These are phyloP conservation scores for Laodelphax striatellus DNA, from an alignment of 1,140 invertebrate genomes.

Conservation along the genomic window DNA sequence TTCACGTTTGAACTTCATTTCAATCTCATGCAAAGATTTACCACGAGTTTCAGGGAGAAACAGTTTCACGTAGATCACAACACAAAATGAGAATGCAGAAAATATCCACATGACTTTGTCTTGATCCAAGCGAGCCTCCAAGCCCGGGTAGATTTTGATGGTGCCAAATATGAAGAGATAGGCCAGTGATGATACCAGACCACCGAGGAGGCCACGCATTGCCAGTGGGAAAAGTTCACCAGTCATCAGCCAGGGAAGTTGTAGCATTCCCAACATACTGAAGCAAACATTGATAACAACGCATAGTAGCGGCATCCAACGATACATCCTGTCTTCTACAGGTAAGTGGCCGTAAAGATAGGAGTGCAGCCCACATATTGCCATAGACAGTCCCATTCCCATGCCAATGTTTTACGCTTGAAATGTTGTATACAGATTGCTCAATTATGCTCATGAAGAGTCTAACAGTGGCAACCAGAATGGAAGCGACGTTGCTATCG, in stretches of 20 bases:
- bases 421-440: slow-evolving; percentile 56
- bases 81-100: slow-evolving; percentile 48
- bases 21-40: slow-evolving; percentile 65
- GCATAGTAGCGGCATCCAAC: slow-evolving; percentile 45
- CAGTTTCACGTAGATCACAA: slow-evolving; percentile 50
- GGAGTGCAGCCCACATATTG: slow-evolving; percentile 32
- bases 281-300: slow-evolving; percentile 53
- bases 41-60: slow-evolving; percentile 73
- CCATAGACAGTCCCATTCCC: slow-evolving; percentile 47
- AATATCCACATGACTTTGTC: slow-evolving; percentile 69
- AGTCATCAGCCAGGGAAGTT: slow-evolving; percentile 62
- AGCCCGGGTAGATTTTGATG: slow-evolving; percentile 54
- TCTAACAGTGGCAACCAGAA: slow-evolving; percentile 57
- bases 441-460: slow-evolving; percentile 51
- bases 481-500: slow-evolving; percentile 55
- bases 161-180: slow-evolving; percentile 56
- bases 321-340: slow-evolving; percentile 34
- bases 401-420: slow-evolving; percentile 46
- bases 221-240: slow-evolving; percentile 58
- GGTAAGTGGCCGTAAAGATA: slow-evolving; percentile 30
- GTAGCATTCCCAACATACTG: slow-evolving; percentile 60
- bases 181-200: slow-evolving; percentile 54
- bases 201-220: slow-evolving; percentile 52
- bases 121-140: slow-evolving; percentile 41
- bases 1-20: slow-evolving; percentile 38